phyloP scores from a whole-genome alignment of 2,888 invertebrate genomes.

The Hofmannophila pseudospretella region DNA sequence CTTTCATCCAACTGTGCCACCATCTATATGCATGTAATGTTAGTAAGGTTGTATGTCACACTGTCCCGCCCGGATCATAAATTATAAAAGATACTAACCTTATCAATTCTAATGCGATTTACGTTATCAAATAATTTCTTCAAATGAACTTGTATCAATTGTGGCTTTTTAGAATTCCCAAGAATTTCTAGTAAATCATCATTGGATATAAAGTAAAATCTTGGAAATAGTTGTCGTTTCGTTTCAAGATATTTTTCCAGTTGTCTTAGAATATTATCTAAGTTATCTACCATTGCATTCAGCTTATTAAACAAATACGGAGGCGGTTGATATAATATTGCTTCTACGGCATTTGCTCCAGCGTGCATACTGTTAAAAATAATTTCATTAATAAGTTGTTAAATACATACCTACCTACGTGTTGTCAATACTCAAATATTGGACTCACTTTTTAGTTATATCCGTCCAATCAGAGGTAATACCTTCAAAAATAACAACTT shows the following conservation, averaged over 20 bases:
- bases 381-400: background rate
- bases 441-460: constrained; percentile 78
- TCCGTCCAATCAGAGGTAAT: constrained; percentile 85
- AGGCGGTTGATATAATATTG: constrained; percentile 78
- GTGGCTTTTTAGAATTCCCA: constrained; percentile 90
- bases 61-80: too few species aligned
- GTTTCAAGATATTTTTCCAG: constrained; percentile 92
- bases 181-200: constrained; percentile 88
- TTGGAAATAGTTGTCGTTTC: constrained; percentile 91
- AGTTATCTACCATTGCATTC: constrained; percentile 83
- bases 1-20: too few species aligned
- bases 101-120: constrained; percentile 82
- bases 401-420: too few species aligned
- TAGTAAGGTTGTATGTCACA: too few species aligned
- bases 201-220: constrained; percentile 82
- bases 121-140: constrained; percentile 94
- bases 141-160: constrained; percentile 89
- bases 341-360: constrained; percentile 78
- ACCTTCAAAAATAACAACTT: constrained; percentile 85
- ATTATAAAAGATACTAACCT: too few species aligned
- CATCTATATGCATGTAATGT: too few species aligned
- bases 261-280: constrained; percentile 89
- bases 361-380: constrained; percentile 56
- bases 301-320: constrained; percentile 82
- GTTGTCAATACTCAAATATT: too few species aligned